phyloP scores from a whole-genome alignment of 2,888 invertebrate genomes.

The Eristalinus sepulchralis region DNA sequence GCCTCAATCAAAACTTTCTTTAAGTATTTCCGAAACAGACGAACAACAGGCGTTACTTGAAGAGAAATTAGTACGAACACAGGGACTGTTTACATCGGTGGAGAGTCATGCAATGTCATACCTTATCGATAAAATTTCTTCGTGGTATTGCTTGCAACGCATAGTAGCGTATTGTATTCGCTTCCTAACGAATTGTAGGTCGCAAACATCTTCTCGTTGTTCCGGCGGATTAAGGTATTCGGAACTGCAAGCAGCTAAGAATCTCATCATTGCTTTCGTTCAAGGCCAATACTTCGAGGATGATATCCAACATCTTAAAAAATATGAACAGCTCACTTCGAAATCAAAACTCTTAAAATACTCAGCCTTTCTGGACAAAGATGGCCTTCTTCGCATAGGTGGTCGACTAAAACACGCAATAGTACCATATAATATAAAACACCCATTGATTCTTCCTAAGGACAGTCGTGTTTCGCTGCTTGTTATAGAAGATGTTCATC shows the following conservation, averaged over 20 bases:
- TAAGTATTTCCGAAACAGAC: neutral
- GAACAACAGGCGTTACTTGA: neutral
- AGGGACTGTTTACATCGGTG: too few relatives aligned
- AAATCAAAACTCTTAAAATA: neutral
- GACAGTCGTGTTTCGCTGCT: neutral
- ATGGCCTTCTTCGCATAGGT: neutral
- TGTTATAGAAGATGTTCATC: too few relatives aligned
- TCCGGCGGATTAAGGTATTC: too few relatives aligned
- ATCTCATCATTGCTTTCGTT: too few relatives aligned
- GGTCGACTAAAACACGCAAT: neutral
- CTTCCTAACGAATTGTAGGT: neutral
- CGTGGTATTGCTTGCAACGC: conserved; percentile 10
- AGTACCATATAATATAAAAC: neutral
- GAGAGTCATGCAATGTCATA: too few relatives aligned
- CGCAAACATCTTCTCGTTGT: neutral
- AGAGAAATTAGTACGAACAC: neutral
- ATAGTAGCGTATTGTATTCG: conserved; percentile 18
- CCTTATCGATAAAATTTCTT: conserved; percentile 20
- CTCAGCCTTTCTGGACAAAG: neutral
- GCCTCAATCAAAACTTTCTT: neutral
- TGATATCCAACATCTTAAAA: neutral
- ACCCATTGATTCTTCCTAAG: conserved; percentile 26
- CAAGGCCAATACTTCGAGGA: neutral
- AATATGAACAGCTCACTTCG: neutral
- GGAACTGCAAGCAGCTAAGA: too few relatives aligned